Percentiles rank a stretch among this genome's conserved stretches.
Evolutionary conservation across 2,797 vertebrate species (phyloP).

Genomic region (Poeciliopsis presidionis): DNA sequence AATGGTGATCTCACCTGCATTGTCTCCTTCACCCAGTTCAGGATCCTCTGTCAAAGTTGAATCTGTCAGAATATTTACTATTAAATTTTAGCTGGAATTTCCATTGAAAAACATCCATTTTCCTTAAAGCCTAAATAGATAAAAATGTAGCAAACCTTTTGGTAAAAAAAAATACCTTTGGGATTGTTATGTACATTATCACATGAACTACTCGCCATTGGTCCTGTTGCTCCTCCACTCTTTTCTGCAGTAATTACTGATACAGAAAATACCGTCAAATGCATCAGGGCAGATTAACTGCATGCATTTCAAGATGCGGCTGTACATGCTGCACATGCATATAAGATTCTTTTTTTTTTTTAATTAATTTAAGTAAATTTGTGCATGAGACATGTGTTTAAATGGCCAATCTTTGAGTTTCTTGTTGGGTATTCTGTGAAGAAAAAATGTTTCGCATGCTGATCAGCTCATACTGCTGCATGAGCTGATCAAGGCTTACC

Average conservation of each 20-base stretch:
- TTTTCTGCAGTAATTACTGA: slow-evolving; percentile 63
- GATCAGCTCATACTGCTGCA: slow-evolving; percentile 9
- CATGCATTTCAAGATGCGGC: slow-evolving; percentile 48
- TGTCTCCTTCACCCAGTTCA: slow-evolving; percentile 26
- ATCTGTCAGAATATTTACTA: slow-evolving; percentile 49
- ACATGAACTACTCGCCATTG: slow-evolving; percentile 66
- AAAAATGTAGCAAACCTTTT: slow-evolving; percentile 19
- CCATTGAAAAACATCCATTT: accelerated
- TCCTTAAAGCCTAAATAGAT: slow-evolving; percentile 10
- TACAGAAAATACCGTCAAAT: slow-evolving; percentile 55
- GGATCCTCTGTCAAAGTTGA: slow-evolving; percentile 12
- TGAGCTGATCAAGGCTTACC: slow-evolving; percentile 62
- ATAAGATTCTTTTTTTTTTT: too few relatives aligned
- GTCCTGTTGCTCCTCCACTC: slow-evolving; percentile 55
- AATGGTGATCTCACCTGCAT: slow-evolving; percentile 60
- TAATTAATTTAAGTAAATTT: background rate
- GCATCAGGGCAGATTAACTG: slow-evolving; percentile 46
- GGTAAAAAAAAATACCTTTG: slow-evolving; percentile 57
- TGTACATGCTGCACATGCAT: slow-evolving; percentile 48
- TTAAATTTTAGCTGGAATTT: background rate
- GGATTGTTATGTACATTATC: slow-evolving; percentile 71
- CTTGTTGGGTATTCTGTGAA: background rate
- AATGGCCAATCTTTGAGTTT: background rate
- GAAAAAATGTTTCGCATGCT: slow-evolving; percentile 11
- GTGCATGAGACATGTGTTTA: background rate